phyloP scores from a whole-genome alignment of 2,797 vertebrate species.

The Hippoglossus hippoglossus region DNA sequence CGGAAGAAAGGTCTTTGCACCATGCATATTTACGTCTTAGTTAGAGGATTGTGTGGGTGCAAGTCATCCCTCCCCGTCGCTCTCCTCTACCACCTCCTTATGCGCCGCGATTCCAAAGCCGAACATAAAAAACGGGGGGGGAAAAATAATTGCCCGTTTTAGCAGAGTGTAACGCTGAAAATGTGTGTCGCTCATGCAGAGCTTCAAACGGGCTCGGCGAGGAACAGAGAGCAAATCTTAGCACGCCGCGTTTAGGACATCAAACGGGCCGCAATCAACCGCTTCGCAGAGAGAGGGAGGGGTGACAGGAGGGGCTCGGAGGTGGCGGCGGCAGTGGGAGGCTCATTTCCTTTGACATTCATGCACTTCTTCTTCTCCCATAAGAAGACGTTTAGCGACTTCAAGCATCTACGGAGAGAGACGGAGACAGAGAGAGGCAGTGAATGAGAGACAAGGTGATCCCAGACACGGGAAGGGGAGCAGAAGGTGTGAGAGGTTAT shows the following conservation, averaged over 20 bases:
- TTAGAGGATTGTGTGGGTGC: slow-evolving; percentile 78
- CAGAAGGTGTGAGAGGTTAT: slow-evolving; percentile 31
- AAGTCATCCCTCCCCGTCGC: slow-evolving; percentile 72
- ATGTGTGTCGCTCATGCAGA: slow-evolving; percentile 82
- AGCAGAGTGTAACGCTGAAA: slow-evolving; percentile 82
- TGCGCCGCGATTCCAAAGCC: slow-evolving; percentile 67
- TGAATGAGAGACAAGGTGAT: slow-evolving; percentile 44
- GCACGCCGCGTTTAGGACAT: slow-evolving; percentile 86
- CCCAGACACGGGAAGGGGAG: slow-evolving; percentile 25
- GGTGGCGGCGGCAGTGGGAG: slow-evolving; percentile 52
- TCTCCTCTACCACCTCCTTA: slow-evolving; percentile 67
- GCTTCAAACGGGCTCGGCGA: slow-evolving; percentile 82
- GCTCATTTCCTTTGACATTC: slow-evolving; percentile 79
- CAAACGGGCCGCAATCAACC: slow-evolving; percentile 85
- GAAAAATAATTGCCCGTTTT: slow-evolving; percentile 85
- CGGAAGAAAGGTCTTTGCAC: slow-evolving; percentile 74
- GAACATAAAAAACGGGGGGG: slow-evolving; percentile 70
- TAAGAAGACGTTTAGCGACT: slow-evolving; percentile 75
- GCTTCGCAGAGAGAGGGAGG: slow-evolving; percentile 68
- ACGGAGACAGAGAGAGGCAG: slow-evolving; percentile 30
- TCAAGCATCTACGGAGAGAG: slow-evolving; percentile 66
- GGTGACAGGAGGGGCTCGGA: slow-evolving; percentile 53
- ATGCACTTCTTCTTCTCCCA: slow-evolving; percentile 70
- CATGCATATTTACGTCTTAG: slow-evolving; percentile 80
- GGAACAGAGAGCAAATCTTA: slow-evolving; percentile 85